Evolutionary conservation across 2,888 invertebrate species (phyloP).

Genomic region (Halocaridina rubra): DNA sequence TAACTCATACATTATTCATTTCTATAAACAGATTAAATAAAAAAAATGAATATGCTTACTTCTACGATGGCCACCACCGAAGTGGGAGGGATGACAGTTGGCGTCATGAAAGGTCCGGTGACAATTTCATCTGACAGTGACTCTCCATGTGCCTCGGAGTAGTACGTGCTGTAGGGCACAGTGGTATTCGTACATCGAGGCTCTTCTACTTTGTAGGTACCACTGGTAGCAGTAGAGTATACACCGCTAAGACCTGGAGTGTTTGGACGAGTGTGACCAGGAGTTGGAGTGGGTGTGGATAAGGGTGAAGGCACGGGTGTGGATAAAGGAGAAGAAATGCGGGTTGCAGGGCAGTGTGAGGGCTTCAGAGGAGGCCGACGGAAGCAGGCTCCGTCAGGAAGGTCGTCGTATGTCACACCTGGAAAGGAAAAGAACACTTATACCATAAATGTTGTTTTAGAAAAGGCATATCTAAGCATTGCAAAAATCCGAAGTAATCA

Average conservation of each 20-base stretch:
- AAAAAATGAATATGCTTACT: too few relatives aligned
- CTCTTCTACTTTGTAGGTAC: too few relatives aligned
- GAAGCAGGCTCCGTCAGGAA: constrained; percentile 52
- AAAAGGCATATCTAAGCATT: too few relatives aligned
- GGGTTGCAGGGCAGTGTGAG: constrained; percentile 28
- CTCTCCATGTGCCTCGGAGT: background rate
- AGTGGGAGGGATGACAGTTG: constrained; percentile 19
- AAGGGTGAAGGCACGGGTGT: constrained; percentile 3
- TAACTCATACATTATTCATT: too few relatives aligned
- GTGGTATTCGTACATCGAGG: too few relatives aligned
- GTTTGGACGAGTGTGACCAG: background rate
- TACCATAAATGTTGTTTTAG: too few relatives aligned
- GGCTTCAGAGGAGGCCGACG: constrained; percentile 39
- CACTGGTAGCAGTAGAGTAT: background rate
- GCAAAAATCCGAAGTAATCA: too few relatives aligned
- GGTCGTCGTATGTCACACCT: constrained; percentile 55
- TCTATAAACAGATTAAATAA: too few relatives aligned
- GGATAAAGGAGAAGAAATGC: constrained; percentile 15
- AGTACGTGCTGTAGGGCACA: background rate
- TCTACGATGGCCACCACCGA: constrained; percentile 44
- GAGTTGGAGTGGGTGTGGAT: background rate
- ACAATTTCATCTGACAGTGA: background rate
- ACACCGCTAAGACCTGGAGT: background rate
- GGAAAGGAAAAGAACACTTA: background rate
- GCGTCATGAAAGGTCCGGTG: constrained; percentile 28